Evolutionary conservation across 1,140 invertebrate genomes (phyloP).

Genomic region (Onthophagus taurus): DNA sequence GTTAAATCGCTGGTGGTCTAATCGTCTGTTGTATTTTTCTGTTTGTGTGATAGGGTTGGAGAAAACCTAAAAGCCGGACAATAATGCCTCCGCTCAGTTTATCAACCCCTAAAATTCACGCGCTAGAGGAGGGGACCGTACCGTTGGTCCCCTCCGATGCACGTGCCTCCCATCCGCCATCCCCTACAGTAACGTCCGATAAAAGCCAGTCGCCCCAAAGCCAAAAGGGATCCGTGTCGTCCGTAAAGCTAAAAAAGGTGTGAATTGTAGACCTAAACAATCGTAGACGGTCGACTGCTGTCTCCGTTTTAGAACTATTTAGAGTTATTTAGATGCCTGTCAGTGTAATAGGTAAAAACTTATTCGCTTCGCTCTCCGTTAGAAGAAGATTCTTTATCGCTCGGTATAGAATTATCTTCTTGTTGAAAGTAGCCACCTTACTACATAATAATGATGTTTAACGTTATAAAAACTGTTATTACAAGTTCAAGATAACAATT

Average conservation of each 20-base stretch:
- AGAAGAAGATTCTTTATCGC: too few relatives aligned
- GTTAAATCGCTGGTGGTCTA: neutral
- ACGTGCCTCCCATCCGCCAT: slow-evolving; percentile 39
- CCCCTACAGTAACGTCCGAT: slow-evolving; percentile 41
- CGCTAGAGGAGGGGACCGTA: slow-evolving; percentile 33
- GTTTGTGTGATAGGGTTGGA: slow-evolving; percentile 53
- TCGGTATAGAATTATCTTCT: too few relatives aligned
- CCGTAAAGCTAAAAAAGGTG: slow-evolving; percentile 52
- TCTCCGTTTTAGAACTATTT: too few relatives aligned
- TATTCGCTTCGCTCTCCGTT: too few relatives aligned
- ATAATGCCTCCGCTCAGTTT: slow-evolving; percentile 54
- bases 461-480: too few relatives aligned
- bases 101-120: slow-evolving; percentile 43
- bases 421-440: too few relatives aligned
- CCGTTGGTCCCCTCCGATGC: slow-evolving; percentile 42
- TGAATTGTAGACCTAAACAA: too few relatives aligned
- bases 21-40: slow-evolving; percentile 23
- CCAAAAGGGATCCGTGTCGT: slow-evolving; percentile 46
- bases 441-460: too few relatives aligned
- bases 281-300: too few relatives aligned
- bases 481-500: too few relatives aligned
- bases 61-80: slow-evolving; percentile 64
- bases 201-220: slow-evolving; percentile 45
- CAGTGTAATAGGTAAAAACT: too few relatives aligned
- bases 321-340: too few relatives aligned